Evolutionary conservation across 2,888 invertebrate species (phyloP).

Genomic region (Arenicola marina): DNA sequence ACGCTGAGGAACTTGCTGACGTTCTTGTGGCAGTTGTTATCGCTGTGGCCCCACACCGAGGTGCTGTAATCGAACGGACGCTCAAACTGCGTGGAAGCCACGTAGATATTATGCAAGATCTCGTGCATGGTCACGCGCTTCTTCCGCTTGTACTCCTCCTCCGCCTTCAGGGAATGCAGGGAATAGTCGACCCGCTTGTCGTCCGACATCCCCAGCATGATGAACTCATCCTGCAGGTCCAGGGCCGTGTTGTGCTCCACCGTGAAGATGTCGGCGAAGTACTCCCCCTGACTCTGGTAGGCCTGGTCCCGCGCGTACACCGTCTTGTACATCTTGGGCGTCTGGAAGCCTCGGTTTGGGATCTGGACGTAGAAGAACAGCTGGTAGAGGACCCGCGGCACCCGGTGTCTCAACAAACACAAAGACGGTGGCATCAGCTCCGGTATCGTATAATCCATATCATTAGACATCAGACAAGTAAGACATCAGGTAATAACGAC

Average conservation of each 20-base stretch:
- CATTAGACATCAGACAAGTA: no score
- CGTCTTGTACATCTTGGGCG: conserved; percentile 26
- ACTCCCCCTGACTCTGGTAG: conserved; percentile 28
- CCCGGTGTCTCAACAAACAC: no score
- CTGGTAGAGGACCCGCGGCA: conserved; percentile 31
- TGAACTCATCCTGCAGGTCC: conserved; percentile 44
- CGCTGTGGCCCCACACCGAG: conserved; percentile 28
- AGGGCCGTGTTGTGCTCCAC: conserved; percentile 40
- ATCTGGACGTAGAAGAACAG: conserved; percentile 34
- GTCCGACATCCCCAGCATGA: conserved; percentile 43
- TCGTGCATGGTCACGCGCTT: conserved; percentile 29
- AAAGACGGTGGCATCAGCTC: no score
- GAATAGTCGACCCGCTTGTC: conserved; percentile 19
- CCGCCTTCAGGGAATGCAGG: conserved; percentile 27
- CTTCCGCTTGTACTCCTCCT: conserved; percentile 19
- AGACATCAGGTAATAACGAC: no score
- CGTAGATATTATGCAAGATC: conserved; percentile 32
- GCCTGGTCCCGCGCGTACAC: conserved; percentile 25
- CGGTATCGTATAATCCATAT: no score
- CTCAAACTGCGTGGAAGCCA: conserved; percentile 43
- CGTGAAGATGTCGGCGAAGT: conserved; percentile 39
- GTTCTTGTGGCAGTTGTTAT: conserved; percentile 32
- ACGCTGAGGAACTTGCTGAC: conserved; percentile 26
- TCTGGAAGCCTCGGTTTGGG: conserved; percentile 28
- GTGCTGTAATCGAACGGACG: conserved; percentile 40